Conservation (phyloP, 2,888 invertebrate species). For the Lumbricus terrestris region DNA sequence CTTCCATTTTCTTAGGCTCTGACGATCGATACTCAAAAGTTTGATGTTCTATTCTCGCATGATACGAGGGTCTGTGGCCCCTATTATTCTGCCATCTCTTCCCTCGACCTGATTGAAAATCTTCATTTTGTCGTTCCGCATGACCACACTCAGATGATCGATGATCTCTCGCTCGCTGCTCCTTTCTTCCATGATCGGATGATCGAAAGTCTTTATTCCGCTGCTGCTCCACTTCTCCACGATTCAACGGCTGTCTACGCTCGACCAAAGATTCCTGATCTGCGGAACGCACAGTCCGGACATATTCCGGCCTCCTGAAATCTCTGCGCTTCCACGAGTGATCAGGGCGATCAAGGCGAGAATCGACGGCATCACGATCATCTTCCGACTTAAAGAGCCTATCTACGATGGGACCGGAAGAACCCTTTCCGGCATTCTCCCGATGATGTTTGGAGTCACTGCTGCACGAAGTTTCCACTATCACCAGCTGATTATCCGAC, state of each 20-base stretch:
- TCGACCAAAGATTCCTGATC: background rate
- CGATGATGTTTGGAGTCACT: too few species aligned
- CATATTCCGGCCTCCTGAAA: background rate
- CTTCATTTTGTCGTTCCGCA: background rate
- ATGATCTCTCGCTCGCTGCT: background rate
- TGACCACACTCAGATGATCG: background rate
- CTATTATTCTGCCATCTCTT: background rate
- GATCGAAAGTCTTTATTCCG: background rate
- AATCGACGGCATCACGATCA: background rate
- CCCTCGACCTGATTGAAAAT: background rate
- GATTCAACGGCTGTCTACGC: background rate
- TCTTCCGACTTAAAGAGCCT: background rate
- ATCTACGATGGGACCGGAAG: background rate
- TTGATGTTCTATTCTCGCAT: background rate
- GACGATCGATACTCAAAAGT: background rate
- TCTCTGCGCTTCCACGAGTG: too few species aligned
- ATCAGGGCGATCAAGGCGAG: background rate
- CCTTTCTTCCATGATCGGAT: background rate
- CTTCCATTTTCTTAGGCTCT: too few species aligned
- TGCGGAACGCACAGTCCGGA: background rate
- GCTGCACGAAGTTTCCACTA: background rate
- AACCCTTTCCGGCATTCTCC: background rate
- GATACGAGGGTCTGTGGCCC: background rate
- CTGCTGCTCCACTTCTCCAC: background rate
- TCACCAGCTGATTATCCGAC: background rate